Evolutionary conservation across 2,797 vertebrate genomes (phyloP).

Genomic region (Okamejei kenojei): DNA sequence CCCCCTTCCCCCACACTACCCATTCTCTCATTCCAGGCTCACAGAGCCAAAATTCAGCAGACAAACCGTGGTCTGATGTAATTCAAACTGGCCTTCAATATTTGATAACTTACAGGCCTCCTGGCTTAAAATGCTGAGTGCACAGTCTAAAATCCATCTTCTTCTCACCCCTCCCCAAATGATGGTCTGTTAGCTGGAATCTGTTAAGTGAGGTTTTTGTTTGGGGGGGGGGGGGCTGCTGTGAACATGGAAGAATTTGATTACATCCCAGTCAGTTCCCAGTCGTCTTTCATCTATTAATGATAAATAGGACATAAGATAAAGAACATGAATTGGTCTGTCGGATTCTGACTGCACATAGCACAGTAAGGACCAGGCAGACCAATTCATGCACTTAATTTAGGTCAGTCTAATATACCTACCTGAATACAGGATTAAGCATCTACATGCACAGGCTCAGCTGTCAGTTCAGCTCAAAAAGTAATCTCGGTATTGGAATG

Average conservation of each 20-base stretch:
- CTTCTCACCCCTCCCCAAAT: not conserved
- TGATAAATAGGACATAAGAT: constrained; percentile 16
- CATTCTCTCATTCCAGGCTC: not conserved
- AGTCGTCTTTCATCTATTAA: constrained; percentile 12
- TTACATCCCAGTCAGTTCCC: constrained; percentile 13
- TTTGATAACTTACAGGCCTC: not conserved
- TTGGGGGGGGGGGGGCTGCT: not conserved
- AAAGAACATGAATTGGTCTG: constrained; percentile 29
- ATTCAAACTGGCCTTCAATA: not conserved
- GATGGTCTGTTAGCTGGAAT: constrained; percentile 6
- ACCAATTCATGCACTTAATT: not conserved
- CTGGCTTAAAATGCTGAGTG: not conserved
- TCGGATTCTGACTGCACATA: not conserved
- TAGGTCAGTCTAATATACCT: constrained; percentile 31
- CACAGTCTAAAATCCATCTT: not conserved
- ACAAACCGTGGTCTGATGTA: not conserved
- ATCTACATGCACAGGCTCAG: constrained; percentile 32
- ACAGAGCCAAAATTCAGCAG: not conserved
- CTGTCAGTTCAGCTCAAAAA: not conserved
- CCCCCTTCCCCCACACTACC: no score
- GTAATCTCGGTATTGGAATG: not conserved
- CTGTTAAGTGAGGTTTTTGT: not conserved
- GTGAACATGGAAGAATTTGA: constrained; percentile 32
- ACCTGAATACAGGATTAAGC: constrained; percentile 28
- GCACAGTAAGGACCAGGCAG: no score